Percentiles rank a stretch among this genome's conserved stretches.
phyloP scores from a whole-genome alignment of 1,140 invertebrate species.

The Pogonognathellus flavescens region DNA sequence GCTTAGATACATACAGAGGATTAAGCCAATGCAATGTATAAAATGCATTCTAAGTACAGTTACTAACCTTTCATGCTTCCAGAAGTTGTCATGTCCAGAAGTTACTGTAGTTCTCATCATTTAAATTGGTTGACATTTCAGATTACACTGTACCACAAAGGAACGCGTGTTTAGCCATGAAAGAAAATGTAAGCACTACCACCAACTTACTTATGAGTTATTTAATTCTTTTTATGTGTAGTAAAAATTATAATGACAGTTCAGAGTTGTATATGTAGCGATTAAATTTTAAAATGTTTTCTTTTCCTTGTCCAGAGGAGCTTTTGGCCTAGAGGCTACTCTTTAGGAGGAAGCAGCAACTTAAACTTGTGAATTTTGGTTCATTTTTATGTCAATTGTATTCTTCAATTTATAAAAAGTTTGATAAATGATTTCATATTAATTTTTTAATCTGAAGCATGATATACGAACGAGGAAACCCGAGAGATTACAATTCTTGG shows the following conservation, averaged over 20 bases:
- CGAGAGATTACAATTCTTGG: conserved; percentile 71
- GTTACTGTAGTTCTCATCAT: background rate
- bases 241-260: too few relatives aligned
- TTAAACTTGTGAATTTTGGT: conserved; percentile 34
- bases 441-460: conserved; percentile 35
- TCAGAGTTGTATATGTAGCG: too few relatives aligned
- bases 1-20: too few relatives aligned
- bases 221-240: background rate
- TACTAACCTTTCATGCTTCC: too few relatives aligned
- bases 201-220: too few relatives aligned
- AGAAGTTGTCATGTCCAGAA: too few relatives aligned
- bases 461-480: conserved; percentile 60
- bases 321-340: conserved; percentile 61
- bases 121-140: background rate
- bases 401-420: background rate
- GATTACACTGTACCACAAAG: conserved; percentile 55
- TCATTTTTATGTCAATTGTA: background rate
- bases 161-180: conserved; percentile 56
- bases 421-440: background rate
- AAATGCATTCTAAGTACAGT: too few relatives aligned
- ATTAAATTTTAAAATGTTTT: background rate
- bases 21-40: too few relatives aligned
- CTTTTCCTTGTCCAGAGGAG: conserved; percentile 67
- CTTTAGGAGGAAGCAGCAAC: conserved; percentile 56
- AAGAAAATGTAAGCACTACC: conserved; percentile 5